A percentile compares a stretch with the other conserved stretches of the same genome.
These are phyloP conservation scores for Arctia plantaginis DNA, from an alignment of 2,888 invertebrate genomes.

Conservation along the genomic window DNA sequence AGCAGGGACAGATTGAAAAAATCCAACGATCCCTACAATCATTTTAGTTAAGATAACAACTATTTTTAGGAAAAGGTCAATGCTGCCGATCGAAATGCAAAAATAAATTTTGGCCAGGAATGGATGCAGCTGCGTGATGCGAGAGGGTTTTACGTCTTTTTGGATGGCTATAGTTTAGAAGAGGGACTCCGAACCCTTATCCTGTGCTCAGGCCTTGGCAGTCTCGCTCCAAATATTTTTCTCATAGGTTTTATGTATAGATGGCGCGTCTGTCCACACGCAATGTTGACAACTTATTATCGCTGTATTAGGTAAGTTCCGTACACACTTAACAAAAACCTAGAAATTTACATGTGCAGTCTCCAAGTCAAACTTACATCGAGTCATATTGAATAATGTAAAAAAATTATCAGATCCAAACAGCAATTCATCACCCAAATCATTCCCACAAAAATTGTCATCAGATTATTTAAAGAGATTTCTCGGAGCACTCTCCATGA, in stretches of 20 bases:
- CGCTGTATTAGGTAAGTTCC: slow-evolving; percentile 95
- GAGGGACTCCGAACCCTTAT: slow-evolving; percentile 92
- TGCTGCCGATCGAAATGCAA: slow-evolving; percentile 21
- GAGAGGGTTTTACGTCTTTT: slow-evolving; percentile 94
- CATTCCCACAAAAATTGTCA: neutral
- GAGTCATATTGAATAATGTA: neutral
- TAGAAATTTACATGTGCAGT: neutral
- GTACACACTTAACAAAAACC: neutral
- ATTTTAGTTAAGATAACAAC: neutral
- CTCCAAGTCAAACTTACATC: too few relatives aligned
- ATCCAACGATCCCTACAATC: neutral
- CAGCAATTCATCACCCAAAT: neutral
- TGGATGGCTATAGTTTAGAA: slow-evolving; percentile 91
- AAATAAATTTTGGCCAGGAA: slow-evolving; percentile 84
- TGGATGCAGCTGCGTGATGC: slow-evolving; percentile 93
- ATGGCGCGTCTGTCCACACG: slow-evolving; percentile 90
- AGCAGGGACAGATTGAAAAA: too few relatives aligned
- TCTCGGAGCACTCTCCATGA: too few relatives aligned
- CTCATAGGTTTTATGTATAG: slow-evolving; percentile 97
- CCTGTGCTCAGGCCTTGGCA: slow-evolving; percentile 95
- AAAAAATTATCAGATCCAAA: neutral
- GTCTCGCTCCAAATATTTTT: slow-evolving; percentile 92
- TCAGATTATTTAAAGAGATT: too few relatives aligned
- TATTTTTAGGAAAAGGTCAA: slow-evolving; percentile 26
- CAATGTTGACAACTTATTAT: slow-evolving; percentile 94